Conservation (phyloP, 2,113 vertebrate genomes). For the Gavialis gangeticus region DNA sequence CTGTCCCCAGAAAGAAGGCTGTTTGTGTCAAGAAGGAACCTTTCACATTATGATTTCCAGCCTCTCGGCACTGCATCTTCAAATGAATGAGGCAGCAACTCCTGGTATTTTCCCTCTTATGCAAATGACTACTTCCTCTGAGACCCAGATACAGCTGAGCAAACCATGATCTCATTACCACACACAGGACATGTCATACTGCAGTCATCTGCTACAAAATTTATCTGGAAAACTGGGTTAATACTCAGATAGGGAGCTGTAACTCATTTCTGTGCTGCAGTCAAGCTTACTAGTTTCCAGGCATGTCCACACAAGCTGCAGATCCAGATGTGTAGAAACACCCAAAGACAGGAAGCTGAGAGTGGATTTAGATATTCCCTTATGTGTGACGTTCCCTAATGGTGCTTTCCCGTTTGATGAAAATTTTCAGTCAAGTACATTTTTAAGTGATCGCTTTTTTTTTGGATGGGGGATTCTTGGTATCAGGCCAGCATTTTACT, state of each 20-base stretch:
- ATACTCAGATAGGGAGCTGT: too few relatives aligned
- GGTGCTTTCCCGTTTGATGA: fast-evolving
- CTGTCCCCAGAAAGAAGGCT: too few relatives aligned
- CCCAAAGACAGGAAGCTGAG: fast-evolving
- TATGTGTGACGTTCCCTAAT: fast-evolving
- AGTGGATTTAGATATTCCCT: not conserved
- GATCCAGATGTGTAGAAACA: fast-evolving
- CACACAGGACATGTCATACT: not conserved
- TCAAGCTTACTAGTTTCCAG: not conserved
- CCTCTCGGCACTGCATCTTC: too few relatives aligned
- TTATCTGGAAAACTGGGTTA: too few relatives aligned
- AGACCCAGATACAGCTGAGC: not conserved
- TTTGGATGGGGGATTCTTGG: not conserved
- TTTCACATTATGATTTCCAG: too few relatives aligned
- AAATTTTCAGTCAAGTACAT: not conserved
- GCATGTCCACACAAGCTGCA: fast-evolving
- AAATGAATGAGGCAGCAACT: too few relatives aligned
- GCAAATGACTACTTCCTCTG: too few relatives aligned
- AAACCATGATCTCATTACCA: not conserved
- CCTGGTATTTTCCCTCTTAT: too few relatives aligned
- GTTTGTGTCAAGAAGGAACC: too few relatives aligned
- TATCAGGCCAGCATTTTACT: not conserved
- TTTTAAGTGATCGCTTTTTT: not conserved
- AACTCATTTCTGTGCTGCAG: not conserved
- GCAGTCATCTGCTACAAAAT: too few relatives aligned